Evolutionary conservation across 2,888 invertebrate species (phyloP), one percentile per base, ranked within the genome.

Genomic region (Protula sp.): DNA sequence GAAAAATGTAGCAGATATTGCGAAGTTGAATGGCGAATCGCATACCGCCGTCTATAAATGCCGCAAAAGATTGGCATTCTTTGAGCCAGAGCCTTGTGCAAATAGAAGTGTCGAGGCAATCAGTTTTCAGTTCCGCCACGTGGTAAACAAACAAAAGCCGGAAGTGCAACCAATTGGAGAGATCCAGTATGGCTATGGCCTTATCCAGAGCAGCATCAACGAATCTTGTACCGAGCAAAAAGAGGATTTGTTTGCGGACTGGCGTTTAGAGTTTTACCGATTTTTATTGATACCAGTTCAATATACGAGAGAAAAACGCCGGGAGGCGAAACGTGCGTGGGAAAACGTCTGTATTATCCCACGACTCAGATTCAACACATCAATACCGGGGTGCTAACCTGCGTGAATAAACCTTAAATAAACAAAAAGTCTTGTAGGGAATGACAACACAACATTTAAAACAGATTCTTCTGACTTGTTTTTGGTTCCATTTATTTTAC

Each of bases 151-250:
- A 24, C 24, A 24, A 24, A 53, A 19, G 30, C 14, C 5, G 29
- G 29, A 29, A 53, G 24, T 9, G 53, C 45, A 60, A 53, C 60
- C 60, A 14, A 54, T 60, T 47, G 60, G 60, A 19, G 52, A 55
- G 52, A 60, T 60, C 22, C 47, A 57, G 22, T 60, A 57, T 27
- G 53, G 53, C 26, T 38, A 54, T 45, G 60, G 57, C 2, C 31
- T 57, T 47, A 47, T 5, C 19, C 9, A n/a, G n/a, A n/a, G n/a
- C n/a, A n/a, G n/a, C n/a, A n/a, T n/a, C n/a, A n/a, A n/a, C n/a
- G n/a, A n/a, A n/a, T n/a, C n/a, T n/a, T n/a, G n/a, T n/a, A n/a
- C n/a, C n/a, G n/a, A n/a, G n/a, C n/a, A n/a, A n/a, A n/a, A n/a
- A n/a, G n/a, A n/a, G n/a, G n/a, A n/a, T n/a, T n/a, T n/a, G n/a